Percentiles rank a stretch among this genome's conserved stretches.
phyloP scores from a whole-genome alignment of 2,797 vertebrate species.

The Takifugu ocellatus region DNA sequence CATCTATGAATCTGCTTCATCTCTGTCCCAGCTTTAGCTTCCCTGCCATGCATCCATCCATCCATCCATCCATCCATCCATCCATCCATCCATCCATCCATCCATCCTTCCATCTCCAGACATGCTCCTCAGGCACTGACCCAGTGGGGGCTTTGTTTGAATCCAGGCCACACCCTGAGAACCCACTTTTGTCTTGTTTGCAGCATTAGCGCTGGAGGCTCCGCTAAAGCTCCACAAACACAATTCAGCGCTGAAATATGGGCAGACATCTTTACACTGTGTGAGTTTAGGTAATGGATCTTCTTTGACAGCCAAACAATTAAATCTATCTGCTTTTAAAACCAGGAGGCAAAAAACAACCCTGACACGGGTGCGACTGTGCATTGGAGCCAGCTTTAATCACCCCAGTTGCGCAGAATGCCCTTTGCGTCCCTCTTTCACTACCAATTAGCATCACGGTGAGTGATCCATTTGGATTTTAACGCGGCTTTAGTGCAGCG shows the following conservation, averaged over 20 bases:
- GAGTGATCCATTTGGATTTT: constrained; percentile 70
- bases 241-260: constrained; percentile 19
- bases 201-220: constrained; percentile 28
- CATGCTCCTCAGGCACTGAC: constrained; percentile 52
- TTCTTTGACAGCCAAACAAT: constrained; percentile 40
- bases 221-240: constrained; percentile 14
- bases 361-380: constrained; percentile 24
- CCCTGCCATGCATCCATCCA: constrained; percentile 23
- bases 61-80: constrained; percentile 24
- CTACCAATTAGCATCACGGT: constrained; percentile 58
- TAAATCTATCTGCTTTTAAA: constrained; percentile 25
- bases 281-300: constrained; percentile 29
- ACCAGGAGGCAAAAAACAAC: constrained; percentile 16
- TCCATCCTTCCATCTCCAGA: constrained; percentile 24
- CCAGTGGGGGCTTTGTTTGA: constrained; percentile 58
- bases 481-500: constrained; percentile 61
- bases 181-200: constrained; percentile 45
- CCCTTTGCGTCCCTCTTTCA: constrained; percentile 37
- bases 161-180: constrained; percentile 63
- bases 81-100: constrained; percentile 24
- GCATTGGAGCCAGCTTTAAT: constrained; percentile 40
- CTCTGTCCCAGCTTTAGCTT: constrained; percentile 30
- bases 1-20: constrained; percentile 42
- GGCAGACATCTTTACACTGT: not conserved
- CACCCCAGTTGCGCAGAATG: constrained; percentile 22